Base-by-base conservation (phyloP, 2,888 invertebrate species). In the Coecobrya sp. region DNA sequence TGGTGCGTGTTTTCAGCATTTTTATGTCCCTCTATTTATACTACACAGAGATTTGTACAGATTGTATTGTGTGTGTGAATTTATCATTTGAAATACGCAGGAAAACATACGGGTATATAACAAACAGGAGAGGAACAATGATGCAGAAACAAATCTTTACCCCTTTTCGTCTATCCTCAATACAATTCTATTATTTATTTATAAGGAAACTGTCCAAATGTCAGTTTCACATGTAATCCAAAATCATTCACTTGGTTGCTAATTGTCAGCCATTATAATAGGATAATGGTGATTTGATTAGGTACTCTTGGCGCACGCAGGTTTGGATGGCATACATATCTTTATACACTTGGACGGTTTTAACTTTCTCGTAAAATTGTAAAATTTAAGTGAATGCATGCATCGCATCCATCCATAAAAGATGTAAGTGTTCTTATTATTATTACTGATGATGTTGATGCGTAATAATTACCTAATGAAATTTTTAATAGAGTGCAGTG, bases 221-320 rank as follows among this genome's bases (percentile, higher is more conserved):
- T 65, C 65, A 65, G 30, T 19, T 65, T 30, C 65, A 27, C 25
- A n/a, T 62, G 22, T 62, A n/a, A 30, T 36, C 30, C 70, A 42
- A 70, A 36, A 30, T 65, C 65, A 65, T 13, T 65, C 62, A 22
- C 62, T 5, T 27, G 30, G 7, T 8, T 42, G 7, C n/a, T 70
- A 70, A 70, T 70, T 70, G 70, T 36, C 70, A 70, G n/a, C 42
- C 36, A 10, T 19, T 70, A 19, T 70, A 42, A 42, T n/a, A 19
- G 36, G 42, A 42, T 70, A 42, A 70, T 70, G 70, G 36, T 70
- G 42, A 70, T 42, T 70, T n/a, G 70, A 70, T 70, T 70, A 70
- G 42, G 19, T 11, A 19, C 70, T 25, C 22, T 25, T 19, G 19
- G 5, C n/a, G 55, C n/a, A 55, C n/a, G 19, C n/a, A 16, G 55